These are phyloP conservation scores for Andrena praecox DNA, from an alignment of 2,888 invertebrate genomes.

Conservation along the genomic window DNA sequence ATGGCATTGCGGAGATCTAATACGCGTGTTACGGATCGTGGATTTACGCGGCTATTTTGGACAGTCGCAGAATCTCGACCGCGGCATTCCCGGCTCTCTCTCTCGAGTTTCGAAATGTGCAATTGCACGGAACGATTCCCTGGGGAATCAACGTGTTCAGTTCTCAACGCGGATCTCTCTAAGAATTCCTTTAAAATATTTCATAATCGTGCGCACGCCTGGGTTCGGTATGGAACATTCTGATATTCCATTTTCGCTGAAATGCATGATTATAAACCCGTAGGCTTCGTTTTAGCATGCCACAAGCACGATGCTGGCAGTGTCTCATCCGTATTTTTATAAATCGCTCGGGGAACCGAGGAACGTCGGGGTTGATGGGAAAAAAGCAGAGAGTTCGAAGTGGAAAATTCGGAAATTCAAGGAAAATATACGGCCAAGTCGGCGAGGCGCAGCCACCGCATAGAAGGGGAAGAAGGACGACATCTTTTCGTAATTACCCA, in stretches of 20 bases:
- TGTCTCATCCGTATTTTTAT: background rate
- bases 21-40: slow-evolving; percentile 14
- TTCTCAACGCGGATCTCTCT: background rate
- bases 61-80: background rate
- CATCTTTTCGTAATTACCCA: slow-evolving; percentile 74
- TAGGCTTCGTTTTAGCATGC: background rate
- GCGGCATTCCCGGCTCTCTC: background rate
- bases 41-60: background rate
- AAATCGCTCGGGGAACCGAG: background rate
- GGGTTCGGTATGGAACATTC: background rate
- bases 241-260: background rate
- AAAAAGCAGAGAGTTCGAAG: background rate
- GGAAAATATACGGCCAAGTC: slow-evolving; percentile 40
- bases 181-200: too few relatives aligned
- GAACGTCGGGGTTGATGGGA: background rate
- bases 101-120: background rate
- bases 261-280: background rate
- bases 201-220: too few relatives aligned
- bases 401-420: slow-evolving; percentile 10
- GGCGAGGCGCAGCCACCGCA: slow-evolving; percentile 20
- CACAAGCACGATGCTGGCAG: background rate
- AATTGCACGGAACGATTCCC: background rate
- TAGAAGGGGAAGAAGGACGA: slow-evolving; percentile 46
- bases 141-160: background rate
- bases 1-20: background rate